Base-by-base conservation (phyloP, 1,140 invertebrate species). In the Eriocheir sinensis region DNA sequence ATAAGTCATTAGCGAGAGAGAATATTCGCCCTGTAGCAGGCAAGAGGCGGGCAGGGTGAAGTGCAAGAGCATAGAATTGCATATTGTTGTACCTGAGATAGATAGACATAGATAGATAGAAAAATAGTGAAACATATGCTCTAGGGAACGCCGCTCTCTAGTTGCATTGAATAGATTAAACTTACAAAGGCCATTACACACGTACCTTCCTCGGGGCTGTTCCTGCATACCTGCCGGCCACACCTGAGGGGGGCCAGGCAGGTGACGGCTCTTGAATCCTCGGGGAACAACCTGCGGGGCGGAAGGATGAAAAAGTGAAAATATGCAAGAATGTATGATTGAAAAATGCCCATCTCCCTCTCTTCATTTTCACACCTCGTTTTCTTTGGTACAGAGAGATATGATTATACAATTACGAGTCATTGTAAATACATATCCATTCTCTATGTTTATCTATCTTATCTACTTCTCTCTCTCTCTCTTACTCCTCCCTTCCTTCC, bases 91-190 rank as follows among this genome's bases (percentile, higher is more conserved):
- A n/a, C n/a, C n/a, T n/a, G 44, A 53, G 44, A 53, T 27, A 53
- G 44, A 53, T 38, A 90, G 89, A 53, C n/a, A 90, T 38, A 90
- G 38, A 53, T 38, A 53, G 89, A 44, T 38, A 53, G 89, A 90
- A 41, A 90, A 30, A 90, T 38, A 53, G 44, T 48, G 38, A 44
- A 41, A 90, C 21, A 53, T n/a, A 90, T 3, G 15, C 44, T 3
- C 12, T 40, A 6, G 12, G 9, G 40, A 86, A 40, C 40, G 32
- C 60, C 6, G 60, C 60, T 72, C 60, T 72, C 60, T 72, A n/a
- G 60, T n/a, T 72, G 21, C 6, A 21, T n/a, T n/a, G 60, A 21
- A 72, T 72, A 72, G n/a, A 1, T 72, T 72, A n/a, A 21, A 72
- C 27, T 72, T 72, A 72, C 60, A 72, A n/a, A 48, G 6, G 2